phyloP scores from a whole-genome alignment of 2,113 vertebrate species.

The Uropsilus gracilis region DNA sequence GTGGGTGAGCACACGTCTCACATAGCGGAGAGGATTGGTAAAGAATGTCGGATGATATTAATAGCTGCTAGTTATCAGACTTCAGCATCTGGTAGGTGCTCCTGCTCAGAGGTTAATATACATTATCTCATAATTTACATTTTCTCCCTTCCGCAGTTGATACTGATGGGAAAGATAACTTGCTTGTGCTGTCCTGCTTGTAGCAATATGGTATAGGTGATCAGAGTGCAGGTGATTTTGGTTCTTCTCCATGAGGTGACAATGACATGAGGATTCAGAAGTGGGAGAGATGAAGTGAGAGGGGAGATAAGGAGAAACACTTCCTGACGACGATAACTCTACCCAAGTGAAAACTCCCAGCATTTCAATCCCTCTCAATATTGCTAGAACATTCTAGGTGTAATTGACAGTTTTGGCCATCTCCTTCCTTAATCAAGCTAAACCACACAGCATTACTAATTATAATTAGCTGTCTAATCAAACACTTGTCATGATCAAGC shows the following conservation, averaged over 20 bases:
- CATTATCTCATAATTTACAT: neutral
- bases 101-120: neutral
- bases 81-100: neutral
- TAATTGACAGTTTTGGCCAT: neutral
- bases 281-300: neutral
- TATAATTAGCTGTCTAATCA: constrained; percentile 12
- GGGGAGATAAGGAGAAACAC: neutral
- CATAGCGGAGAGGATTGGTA: neutral
- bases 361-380: neutral
- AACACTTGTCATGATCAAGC: neutral
- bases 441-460: neutral
- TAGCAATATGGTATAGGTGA: too few relatives aligned
- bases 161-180: neutral
- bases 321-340: too few relatives aligned
- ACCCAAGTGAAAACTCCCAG: neutral
- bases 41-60: neutral
- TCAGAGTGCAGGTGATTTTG: neutral
- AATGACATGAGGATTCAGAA: neutral
- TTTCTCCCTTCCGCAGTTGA: neutral
- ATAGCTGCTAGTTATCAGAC: neutral
- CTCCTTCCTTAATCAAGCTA: neutral
- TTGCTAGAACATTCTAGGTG: neutral
- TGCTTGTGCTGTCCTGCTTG: neutral
- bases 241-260: neutral
- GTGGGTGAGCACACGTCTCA: neutral